Base-by-base conservation (phyloP, 2,113 vertebrate genomes). In the Galemys pyrenaicus region DNA sequence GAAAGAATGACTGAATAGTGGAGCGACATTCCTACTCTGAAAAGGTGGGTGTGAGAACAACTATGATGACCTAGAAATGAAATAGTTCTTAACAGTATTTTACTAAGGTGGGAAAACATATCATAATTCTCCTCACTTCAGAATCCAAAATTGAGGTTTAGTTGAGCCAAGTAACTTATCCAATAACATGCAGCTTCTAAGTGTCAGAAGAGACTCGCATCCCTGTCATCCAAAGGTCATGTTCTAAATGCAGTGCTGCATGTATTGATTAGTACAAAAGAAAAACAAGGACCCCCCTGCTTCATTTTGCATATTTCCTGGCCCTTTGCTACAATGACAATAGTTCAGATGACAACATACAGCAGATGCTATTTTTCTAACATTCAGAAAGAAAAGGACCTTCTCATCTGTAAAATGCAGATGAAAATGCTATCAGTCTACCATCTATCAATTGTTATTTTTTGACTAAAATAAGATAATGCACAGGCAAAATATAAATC, bases 381-480 rank as follows among this genome's bases (percentile, higher is more conserved):
- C 37, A 46, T 73, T 92, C 9, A 32, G 89, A 64, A 75, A n/a
- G 9, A 83, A 89, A 65, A 94, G 58, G 16, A 78, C 1, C 8
- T 74, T 35, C n/a, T 88, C 28, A 49, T 56, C 41, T 65, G 11
- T 75, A 75, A 94, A 91, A 35, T 44, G 13, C 24, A 93, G 83
- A 80, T 87, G 28, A 94, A 93, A 83, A 71, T 67, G 56, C 6
- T 71, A n/a, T 58, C 22, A 92, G 30, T 79, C 41, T 32, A 22
- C 24, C 22, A 67, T 92, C 54, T 2, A 8, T 54, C 67, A 4
- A n/a, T n/a, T n/a, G n/a, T 28, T 1, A 6, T 60, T 71, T 6
- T 30, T 70, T 92, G 56, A 54, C 17, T 54, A 95, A 94, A 88
- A 60, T 94, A 67, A 91, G 35, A 86, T 85, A 41, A 87, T 12